Percentiles rank a stretch among this genome's conserved stretches.
phyloP scores from a whole-genome alignment of 2,113 vertebrate genomes.

The Albula goreensis region DNA sequence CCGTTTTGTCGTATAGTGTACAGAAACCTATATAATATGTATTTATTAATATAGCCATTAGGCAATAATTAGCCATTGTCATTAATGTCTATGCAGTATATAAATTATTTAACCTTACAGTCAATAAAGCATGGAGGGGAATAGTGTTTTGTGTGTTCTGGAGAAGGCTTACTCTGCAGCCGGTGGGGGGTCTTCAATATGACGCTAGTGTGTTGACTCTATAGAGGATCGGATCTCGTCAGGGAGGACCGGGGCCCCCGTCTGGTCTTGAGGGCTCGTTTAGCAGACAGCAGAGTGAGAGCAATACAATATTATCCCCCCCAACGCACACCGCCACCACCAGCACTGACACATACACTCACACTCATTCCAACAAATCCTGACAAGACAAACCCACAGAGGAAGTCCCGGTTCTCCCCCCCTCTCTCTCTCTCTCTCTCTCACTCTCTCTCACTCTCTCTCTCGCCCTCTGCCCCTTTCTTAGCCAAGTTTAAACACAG shows the following conservation, averaged over 20 bases:
- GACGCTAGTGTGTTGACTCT: neutral
- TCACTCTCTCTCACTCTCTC: neutral
- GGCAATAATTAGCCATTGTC: too few species aligned
- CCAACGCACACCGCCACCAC: neutral
- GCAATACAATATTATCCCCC: neutral
- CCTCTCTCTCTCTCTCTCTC: neutral
- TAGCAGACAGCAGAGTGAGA: neutral
- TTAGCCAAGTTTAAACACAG: neutral
- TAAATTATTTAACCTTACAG: too few species aligned
- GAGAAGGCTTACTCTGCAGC: too few species aligned
- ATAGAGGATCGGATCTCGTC: neutral
- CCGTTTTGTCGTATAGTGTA: too few species aligned
- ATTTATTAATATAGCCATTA: too few species aligned
- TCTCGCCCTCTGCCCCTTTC: neutral
- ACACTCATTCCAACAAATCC: neutral
- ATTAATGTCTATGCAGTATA: too few species aligned
- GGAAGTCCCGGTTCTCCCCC: neutral
- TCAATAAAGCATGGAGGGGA: too few species aligned
- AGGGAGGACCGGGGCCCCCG: neutral
- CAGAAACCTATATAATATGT: too few species aligned
- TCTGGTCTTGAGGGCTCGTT: neutral
- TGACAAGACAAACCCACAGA: neutral
- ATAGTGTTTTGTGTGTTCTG: too few species aligned
- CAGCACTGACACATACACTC: neutral
- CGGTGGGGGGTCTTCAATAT: neutral